Percentiles rank a stretch among this genome's conserved stretches.
phyloP scores from a whole-genome alignment of 2,113 vertebrate species.

The Pitta sordida region DNA sequence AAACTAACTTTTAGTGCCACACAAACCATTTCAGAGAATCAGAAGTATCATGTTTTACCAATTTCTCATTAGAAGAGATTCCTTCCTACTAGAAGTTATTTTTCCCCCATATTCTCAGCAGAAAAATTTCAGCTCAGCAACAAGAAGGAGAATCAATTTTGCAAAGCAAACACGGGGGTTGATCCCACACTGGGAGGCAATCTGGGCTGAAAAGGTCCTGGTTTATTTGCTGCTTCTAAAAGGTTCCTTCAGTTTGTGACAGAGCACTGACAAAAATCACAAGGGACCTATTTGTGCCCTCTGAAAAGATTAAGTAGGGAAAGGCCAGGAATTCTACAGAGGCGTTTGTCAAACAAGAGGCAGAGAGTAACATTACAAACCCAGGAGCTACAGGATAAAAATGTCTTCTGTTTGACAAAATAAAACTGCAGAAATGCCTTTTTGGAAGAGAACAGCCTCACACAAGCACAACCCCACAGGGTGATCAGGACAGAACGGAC shows the following conservation, averaged over 20 bases:
- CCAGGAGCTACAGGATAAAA: not conserved
- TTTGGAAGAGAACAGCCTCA: not conserved
- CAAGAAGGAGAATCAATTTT: not conserved
- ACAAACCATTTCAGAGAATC: not conserved
- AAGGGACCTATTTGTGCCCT: not conserved
- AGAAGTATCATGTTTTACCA: not conserved
- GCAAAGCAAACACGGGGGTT: not conserved
- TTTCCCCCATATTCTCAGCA: not conserved
- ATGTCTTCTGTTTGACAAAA: not conserved
- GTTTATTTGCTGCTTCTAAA: not conserved
- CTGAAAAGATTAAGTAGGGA: not conserved
- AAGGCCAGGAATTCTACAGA: not conserved
- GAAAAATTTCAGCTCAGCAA: not conserved
- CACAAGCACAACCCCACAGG: fast-evolving
- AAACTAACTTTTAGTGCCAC: not conserved
- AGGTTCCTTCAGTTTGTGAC: not conserved
- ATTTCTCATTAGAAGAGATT: not conserved
- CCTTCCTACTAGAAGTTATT: not conserved
- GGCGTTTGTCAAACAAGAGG: not conserved
- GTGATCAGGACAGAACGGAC: not conserved
- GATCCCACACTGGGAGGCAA: not conserved
- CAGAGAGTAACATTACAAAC: not conserved
- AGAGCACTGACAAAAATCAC: not conserved
- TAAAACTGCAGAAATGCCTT: not conserved
- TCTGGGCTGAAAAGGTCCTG: not conserved